phyloP scores from a whole-genome alignment of 2,113 vertebrate species.

The Ammodytes marinus region DNA sequence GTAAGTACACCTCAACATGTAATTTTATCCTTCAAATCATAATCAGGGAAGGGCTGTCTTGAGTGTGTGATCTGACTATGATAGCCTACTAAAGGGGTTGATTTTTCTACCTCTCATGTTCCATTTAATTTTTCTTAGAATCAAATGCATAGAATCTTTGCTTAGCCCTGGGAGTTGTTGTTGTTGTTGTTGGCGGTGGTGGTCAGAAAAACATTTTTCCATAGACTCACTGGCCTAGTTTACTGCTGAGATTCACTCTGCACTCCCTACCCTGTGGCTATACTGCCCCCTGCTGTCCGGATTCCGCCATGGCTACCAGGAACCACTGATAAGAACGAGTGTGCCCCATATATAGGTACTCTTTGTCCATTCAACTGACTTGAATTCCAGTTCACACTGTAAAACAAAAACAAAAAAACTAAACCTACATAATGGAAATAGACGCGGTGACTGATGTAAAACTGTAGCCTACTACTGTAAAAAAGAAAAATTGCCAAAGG shows the following conservation, averaged over 20 bases:
- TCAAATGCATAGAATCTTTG: constrained; percentile 19
- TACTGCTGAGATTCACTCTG: neutral
- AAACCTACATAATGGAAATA: neutral
- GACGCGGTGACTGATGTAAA: neutral
- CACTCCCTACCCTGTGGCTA: neutral
- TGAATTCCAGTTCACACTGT: too few species aligned
- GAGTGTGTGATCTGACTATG: neutral
- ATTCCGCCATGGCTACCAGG: neutral
- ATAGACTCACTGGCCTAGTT: constrained; percentile 37
- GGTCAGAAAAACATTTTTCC: constrained; percentile 31
- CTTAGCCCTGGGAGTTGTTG: neutral
- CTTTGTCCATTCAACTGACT: too few species aligned
- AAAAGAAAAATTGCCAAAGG: neutral
- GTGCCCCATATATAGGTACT: neutral
- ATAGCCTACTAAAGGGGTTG: neutral
- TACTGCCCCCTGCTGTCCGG: constrained; percentile 57
- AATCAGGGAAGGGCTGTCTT: neutral
- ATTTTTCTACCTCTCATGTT: neutral
- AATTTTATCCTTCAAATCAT: neutral
- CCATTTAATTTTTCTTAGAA: constrained; percentile 3
- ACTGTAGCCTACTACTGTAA: too few species aligned
- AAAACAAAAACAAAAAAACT: too few species aligned
- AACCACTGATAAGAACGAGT: neutral
- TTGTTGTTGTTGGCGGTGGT: too few species aligned
- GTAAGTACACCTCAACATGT: constrained; percentile 17